These are phyloP conservation scores for Columbina picui DNA, from an alignment of 2,113 vertebrate genomes.

Conservation along the genomic window DNA sequence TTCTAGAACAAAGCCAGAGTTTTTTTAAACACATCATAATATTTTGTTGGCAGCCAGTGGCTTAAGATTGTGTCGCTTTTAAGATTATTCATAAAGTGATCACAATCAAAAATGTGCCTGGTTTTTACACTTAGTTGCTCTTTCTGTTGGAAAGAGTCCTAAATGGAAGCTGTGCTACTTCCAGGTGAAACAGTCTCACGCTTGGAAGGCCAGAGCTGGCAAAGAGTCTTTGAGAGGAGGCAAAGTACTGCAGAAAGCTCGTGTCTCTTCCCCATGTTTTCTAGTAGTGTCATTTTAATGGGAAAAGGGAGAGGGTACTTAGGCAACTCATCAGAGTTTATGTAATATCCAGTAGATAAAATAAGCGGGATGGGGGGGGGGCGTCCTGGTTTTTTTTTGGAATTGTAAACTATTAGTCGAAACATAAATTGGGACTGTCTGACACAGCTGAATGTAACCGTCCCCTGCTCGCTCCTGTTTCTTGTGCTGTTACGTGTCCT, in stretches of 20 bases:
- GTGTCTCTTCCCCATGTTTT: fast-evolving
- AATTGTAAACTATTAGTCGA: not conserved
- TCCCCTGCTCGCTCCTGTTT: not conserved
- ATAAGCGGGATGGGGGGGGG: not conserved
- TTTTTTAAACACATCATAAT: not conserved
- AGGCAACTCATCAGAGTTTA: not conserved
- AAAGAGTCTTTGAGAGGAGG: not conserved
- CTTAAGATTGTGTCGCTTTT: not conserved
- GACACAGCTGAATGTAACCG: not conserved
- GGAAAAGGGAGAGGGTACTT: not conserved
- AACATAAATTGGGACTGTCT: not conserved
- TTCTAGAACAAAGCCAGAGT: not conserved
- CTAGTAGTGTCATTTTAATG: not conserved
- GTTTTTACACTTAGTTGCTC: not conserved
- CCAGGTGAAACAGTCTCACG: not conserved
- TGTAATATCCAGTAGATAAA: not conserved
- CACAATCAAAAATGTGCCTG: not conserved
- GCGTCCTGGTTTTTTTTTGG: not conserved
- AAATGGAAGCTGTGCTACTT: not conserved
- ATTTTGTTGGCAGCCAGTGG: not conserved
- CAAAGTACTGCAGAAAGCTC: not conserved
- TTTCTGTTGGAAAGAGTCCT: not conserved
- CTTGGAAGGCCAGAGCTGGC: not conserved
- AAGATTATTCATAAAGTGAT: not conserved
- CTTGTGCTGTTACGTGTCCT: not conserved